These are phyloP conservation scores for Athene noctua DNA, from an alignment of 2,113 vertebrate species.

Conservation along the genomic window DNA sequence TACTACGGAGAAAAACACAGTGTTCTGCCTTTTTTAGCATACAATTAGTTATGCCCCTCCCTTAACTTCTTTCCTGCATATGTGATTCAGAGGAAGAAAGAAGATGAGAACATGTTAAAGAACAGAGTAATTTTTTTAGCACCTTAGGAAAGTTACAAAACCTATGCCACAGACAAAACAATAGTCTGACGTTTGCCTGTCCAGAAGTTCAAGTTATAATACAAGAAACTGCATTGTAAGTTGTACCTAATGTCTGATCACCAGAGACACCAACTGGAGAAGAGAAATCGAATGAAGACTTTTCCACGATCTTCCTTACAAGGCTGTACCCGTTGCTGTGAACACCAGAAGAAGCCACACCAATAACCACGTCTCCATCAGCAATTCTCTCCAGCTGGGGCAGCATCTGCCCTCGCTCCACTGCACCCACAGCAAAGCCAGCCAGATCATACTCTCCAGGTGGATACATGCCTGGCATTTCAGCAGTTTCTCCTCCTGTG, in stretches of 20 bases:
- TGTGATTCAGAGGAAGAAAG: not conserved
- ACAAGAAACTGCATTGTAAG: not conserved
- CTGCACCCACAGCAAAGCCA: constrained; percentile 90
- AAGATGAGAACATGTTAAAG: not conserved
- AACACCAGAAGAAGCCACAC: constrained; percentile 90
- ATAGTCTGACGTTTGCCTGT: not conserved
- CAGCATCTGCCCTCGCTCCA: constrained; percentile 84
- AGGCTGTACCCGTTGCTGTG: constrained; percentile 98
- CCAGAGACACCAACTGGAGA: constrained; percentile 75
- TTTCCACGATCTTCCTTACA: constrained; percentile 88
- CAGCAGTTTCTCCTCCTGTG: constrained; percentile 93
- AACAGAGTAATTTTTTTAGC: not conserved
- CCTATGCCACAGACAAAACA: not conserved
- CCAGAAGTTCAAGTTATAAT: not conserved
- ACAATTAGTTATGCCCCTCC: not conserved
- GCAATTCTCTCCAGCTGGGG: constrained; percentile 81
- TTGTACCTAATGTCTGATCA: constrained; percentile 83
- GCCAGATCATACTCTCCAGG: constrained; percentile 91
- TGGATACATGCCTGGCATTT: constrained; percentile 92
- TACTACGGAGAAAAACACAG: not conserved
- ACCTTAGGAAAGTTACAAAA: not conserved
- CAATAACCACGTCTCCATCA: constrained; percentile 84
- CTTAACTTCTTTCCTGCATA: not conserved
- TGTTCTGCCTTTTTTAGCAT: not conserved
- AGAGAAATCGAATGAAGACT: constrained; percentile 74